Evolutionary conservation across 35 echinoderm and acorn worm species (phyloP), one percentile per base, ranked within the genome.

Genomic region (Strongylocentrotus purpuratus): DNA sequence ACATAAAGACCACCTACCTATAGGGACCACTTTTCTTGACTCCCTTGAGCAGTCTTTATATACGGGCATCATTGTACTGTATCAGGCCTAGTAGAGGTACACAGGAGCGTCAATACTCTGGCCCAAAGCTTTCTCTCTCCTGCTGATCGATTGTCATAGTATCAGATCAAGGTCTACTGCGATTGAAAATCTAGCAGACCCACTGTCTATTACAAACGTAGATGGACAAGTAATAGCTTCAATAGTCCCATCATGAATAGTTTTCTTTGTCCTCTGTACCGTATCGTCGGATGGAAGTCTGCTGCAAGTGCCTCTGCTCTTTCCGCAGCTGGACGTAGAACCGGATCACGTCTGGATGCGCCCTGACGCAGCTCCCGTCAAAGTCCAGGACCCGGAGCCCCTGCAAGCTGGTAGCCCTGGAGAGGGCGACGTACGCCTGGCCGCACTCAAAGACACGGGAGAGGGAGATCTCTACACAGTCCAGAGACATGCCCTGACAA

Each of bases 391-490:
- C 98, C 4, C 98, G 92, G 0, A 99, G 95, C 5, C 98, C 98
- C 92, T 99, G 65, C 41, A 99, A 90, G 88, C 96, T 99, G 22
- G 96, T 96, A 14, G 98, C 98, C 45, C 98, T 90, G 10, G 98
- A 99, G 47, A 99, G 78, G 48, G 98, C 98, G 28, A 99, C 98
- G 41, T 99, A 99, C 14, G 98, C 97, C 86, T 99, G 98, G 14
- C 98, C 98, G 86, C 98, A 98, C 78, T 99, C 98, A 86, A 99
- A 99, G 46, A 99, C 98, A 48, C 95, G 94, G 9, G 98, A 98
- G 8, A 99, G 90, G 25, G 98, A 98, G 47, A 99, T 99, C 86
- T 99, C 98, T 5, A 99, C 98, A 95, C 98, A 99, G 95, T 99
- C 98, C 17, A 99, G 88, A 31, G 98, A 99, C 97, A 99, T 97